phyloP scores from a whole-genome alignment of 53 echinoderm and acorn worm genomes.

The Stichopus horrens region DNA sequence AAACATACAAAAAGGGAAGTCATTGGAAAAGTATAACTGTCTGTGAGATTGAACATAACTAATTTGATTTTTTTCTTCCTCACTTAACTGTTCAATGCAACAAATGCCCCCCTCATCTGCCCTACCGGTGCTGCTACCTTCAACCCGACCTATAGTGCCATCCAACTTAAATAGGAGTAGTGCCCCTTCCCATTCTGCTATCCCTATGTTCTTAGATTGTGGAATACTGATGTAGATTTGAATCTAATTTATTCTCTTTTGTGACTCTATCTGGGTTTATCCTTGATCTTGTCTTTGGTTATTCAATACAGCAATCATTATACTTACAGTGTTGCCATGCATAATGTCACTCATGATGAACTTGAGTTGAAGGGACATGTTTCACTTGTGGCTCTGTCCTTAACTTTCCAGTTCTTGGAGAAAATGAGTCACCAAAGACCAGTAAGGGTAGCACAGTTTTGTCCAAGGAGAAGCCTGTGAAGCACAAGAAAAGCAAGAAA shows the following conservation, averaged over 20 bases:
- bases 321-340: no score
- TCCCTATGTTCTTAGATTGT: not conserved
- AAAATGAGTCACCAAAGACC: not conserved
- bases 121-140: no score
- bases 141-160: no score
- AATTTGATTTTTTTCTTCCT: not conserved
- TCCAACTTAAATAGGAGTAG: no score
- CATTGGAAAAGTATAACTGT: no score
- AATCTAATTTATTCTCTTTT: not conserved
- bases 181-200: no score
- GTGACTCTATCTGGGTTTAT: not conserved
- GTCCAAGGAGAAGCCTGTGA: not conserved
- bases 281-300: not conserved
- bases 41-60: not conserved
- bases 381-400: not conserved
- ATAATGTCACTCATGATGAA: not conserved
- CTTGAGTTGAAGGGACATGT: not conserved
- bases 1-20: no score
- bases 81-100: not conserved
- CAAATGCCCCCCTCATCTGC: no score
- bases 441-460: not conserved
- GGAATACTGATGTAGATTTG: not conserved
- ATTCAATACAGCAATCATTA: no score
- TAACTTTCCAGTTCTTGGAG: not conserved
- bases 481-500: not conserved